Percentiles rank a stretch among this genome's conserved stretches.
phyloP scores from a whole-genome alignment of 2,113 vertebrate species.

The Odontesthes bonariensis region DNA sequence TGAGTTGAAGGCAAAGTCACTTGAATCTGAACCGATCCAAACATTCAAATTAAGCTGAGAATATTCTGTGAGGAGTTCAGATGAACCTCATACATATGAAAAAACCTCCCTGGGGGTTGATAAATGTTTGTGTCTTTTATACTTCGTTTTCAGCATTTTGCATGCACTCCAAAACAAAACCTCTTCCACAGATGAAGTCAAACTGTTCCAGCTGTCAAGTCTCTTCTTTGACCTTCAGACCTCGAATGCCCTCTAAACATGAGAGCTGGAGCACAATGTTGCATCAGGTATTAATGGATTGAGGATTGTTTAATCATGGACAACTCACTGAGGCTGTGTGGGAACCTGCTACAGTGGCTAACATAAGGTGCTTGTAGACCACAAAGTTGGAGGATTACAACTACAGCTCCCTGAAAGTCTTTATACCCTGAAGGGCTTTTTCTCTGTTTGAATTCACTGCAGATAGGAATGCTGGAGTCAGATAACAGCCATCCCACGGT shows the following conservation, averaged over 20 bases:
- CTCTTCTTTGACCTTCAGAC: background rate
- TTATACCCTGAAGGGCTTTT: too few relatives aligned
- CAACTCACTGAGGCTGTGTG: too few relatives aligned
- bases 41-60: conserved; percentile 25
- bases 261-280: background rate
- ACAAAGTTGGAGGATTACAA: too few relatives aligned
- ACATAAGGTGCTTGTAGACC: too few relatives aligned
- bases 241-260: too few relatives aligned
- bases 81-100: conserved; percentile 30
- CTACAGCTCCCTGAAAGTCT: too few relatives aligned
- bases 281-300: background rate
- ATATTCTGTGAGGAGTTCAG: conserved; percentile 14
- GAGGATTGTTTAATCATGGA: too few relatives aligned
- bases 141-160: conserved; percentile 16
- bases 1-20: conserved; percentile 10
- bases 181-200: conserved; percentile 4
- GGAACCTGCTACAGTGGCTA: too few relatives aligned
- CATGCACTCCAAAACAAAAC: background rate
- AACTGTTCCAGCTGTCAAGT: background rate
- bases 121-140: conserved; percentile 2
- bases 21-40: conserved; percentile 5
- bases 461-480: too few relatives aligned
- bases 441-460: too few relatives aligned
- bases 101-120: conserved; percentile 5
- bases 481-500: too few relatives aligned